Evolutionary conservation across 2,888 invertebrate species (phyloP).

Genomic region (Mechanitis messenoides): DNA sequence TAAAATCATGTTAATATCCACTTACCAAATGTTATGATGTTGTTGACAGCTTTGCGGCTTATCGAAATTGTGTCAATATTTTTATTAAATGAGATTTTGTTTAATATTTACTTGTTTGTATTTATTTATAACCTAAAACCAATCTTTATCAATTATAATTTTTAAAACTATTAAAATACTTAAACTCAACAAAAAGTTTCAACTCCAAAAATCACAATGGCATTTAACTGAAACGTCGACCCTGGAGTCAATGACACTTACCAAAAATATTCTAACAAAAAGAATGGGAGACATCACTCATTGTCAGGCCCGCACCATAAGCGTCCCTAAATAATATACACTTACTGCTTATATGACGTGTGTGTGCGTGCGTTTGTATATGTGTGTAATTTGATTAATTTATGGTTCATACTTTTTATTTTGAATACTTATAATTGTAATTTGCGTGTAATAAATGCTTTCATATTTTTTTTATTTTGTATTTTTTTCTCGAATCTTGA

Average conservation of each 20-base stretch:
- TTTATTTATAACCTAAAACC: no score
- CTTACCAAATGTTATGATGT: background rate
- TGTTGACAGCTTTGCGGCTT: background rate
- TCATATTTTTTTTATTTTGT: no score
- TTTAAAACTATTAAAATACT: no score
- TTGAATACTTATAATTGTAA: no score
- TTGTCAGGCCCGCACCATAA: constrained; percentile 36
- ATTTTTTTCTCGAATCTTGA: no score
- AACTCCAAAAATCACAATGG: constrained; percentile 18
- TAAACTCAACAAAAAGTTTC: no score
- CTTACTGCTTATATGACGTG: background rate
- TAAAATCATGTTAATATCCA: background rate
- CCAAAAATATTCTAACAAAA: constrained; percentile 45
- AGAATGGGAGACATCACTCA: constrained; percentile 52
- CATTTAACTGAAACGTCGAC: constrained; percentile 11
- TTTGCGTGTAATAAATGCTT: no score
- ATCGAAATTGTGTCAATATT: background rate
- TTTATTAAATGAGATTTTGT: no score
- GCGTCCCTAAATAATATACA: background rate
- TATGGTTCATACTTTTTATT: no score
- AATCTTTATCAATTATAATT: no score
- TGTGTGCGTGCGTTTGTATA: background rate
- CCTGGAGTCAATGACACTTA: constrained; percentile 46
- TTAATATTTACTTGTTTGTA: no score
- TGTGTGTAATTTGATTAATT: background rate